phyloP scores from a whole-genome alignment of 1,140 invertebrate genomes.

The Nymphalis io region DNA sequence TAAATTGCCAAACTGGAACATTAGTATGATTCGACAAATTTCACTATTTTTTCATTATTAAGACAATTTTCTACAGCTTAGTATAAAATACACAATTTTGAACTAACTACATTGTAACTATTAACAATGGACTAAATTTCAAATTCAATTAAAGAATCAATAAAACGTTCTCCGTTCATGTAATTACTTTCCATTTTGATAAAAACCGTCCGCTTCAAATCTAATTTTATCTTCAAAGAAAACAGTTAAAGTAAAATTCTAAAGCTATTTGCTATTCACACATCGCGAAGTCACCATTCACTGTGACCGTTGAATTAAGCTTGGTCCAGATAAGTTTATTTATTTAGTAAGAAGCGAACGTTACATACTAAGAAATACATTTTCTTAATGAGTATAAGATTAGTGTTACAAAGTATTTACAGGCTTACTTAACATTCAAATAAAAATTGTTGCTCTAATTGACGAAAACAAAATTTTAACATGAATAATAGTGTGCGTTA shows the following conservation, averaged over 20 bases:
- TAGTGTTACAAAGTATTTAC: too few species aligned
- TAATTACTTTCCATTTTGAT: constrained; percentile 21
- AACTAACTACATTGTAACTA: not conserved
- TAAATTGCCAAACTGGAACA: too few species aligned
- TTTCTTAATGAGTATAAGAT: too few species aligned
- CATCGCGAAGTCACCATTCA: constrained; percentile 3
- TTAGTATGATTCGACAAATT: too few species aligned
- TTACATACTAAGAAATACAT: too few species aligned
- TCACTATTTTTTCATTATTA: too few species aligned
- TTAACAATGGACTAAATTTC: not conserved
- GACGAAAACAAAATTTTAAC: too few species aligned
- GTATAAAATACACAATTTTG: not conserved
- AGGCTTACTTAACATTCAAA: too few species aligned
- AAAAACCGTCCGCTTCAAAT: constrained; percentile 16
- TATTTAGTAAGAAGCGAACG: too few species aligned
- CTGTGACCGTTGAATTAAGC: not conserved
- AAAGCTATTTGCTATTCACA: constrained; percentile 22
- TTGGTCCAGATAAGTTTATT: not conserved
- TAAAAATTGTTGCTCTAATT: too few species aligned
- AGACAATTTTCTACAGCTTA: not conserved
- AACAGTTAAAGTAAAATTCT: constrained; percentile 14
- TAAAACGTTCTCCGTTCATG: not conserved
- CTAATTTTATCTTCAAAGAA: constrained; percentile 19
- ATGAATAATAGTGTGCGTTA: too few species aligned
- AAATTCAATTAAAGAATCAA: constrained; percentile 2